Evolutionary conservation across 2,113 vertebrate species (phyloP), one percentile per base, ranked within the genome.

Genomic region (Malaclemys terrapin): DNA sequence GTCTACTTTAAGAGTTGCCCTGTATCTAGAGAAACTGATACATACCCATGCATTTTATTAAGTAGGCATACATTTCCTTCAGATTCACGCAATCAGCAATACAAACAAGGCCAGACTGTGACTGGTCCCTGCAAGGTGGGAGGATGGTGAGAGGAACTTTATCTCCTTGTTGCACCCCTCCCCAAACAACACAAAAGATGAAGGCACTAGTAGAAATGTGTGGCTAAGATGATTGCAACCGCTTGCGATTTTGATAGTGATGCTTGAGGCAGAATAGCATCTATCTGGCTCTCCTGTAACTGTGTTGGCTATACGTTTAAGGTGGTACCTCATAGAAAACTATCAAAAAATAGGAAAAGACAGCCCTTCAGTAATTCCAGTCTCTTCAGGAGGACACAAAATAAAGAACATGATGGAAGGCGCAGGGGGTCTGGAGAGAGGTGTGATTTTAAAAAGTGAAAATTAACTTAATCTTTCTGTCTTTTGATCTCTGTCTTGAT

Each of bases 181-280:
- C 19, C 10, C 1, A 0, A 45, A 79, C 62, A 83, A 42, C 12
- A 75, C 49, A 81, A 52, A 17, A 1, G 0, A 59, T 87, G 80
- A 89, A 85, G 88, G 12, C 85, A 76, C 5, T 5, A 19, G 80
- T 16, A 69, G 56, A 94, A 89, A 84, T 8, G 62, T 25, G 54
- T 72, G 25, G 4, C 56, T 82, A 59, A 93, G 90, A 38, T 4
- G 29, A 35, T 16, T 62, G 59, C 29, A 62, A 52, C 69, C 62
- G 91, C 10, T 85, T 90, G 12, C 50, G 76, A 10, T 91, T 91
- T 31, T 50, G 16, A 1, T 78, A 13, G 22, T 59, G 35, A 72
- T 72, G n/a, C 8, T 1, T 24, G 3, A 14, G 9, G 10, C 19
- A 54, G 78, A 45, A 49, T 54, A 84, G 10, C 10, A 16, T 76